A percentile compares a stretch with the other conserved stretches of the same genome.
These are phyloP conservation scores for Heliconius eleuchia DNA, from an alignment of 1,140 invertebrate genomes.

Conservation along the genomic window DNA sequence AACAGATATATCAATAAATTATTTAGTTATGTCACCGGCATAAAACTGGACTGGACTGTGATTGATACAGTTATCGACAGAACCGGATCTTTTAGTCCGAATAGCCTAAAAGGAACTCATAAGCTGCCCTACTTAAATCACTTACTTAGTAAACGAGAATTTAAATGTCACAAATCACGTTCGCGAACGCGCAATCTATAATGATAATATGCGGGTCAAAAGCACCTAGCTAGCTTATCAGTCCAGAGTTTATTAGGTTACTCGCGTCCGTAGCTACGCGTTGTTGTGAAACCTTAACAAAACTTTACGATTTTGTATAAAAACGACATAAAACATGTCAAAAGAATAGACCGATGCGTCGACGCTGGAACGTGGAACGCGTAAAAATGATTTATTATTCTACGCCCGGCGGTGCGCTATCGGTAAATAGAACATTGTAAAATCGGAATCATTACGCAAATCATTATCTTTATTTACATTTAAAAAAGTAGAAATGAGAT, in stretches of 20 bases:
- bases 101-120: conserved; percentile 63
- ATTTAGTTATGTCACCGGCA: neutral
- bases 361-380: conserved; percentile 30
- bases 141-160: conserved; percentile 45
- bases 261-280: conserved; percentile 40
- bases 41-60: conserved; percentile 4
- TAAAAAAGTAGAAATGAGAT: neutral
- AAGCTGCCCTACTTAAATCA: conserved; percentile 51
- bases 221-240: conserved; percentile 57
- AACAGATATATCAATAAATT: neutral
- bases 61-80: conserved; percentile 53
- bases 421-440: conserved; percentile 28
- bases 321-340: conserved; percentile 36
- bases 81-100: conserved; percentile 68
- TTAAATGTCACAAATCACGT: conserved; percentile 59
- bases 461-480: neutral
- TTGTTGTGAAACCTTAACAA: conserved; percentile 40
- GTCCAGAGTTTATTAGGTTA: conserved; percentile 54
- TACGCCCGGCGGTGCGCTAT: conserved; percentile 24
- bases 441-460: conserved; percentile 19
- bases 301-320: conserved; percentile 43
- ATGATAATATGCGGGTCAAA: conserved; percentile 64
- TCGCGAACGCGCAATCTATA: conserved; percentile 53
- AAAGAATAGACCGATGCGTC: conserved; percentile 20
- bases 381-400: conserved; percentile 47